Evolutionary conservation across 2,888 invertebrate species (phyloP), one percentile per base, ranked within the genome.

Genomic region (Hyposoter dolosus): DNA sequence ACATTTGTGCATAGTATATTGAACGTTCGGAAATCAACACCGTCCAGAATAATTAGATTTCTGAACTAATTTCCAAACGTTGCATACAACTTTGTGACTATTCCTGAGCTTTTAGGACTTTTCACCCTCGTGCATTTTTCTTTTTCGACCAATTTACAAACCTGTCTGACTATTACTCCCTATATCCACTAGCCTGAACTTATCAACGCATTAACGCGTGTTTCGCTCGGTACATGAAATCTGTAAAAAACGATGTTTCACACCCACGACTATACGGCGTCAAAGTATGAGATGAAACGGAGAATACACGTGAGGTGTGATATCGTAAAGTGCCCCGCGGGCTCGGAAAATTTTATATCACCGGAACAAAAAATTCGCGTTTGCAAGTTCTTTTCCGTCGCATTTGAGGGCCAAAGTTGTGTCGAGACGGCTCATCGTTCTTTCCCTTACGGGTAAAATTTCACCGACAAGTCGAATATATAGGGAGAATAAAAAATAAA

Each of bases 301-400:
- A n/a, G 12, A 15, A 28, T 32, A 68, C 43, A 45, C 53, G 19
- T 19, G 28, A 43, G 19, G 45, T 78, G 69, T 19, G 77, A 60
- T 53, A 66, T 40, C 53, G 40, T 47, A 12, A 43, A 23, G 80
- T 28, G 63, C 1, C 50, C 66, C 50, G 23, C 71, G 40, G 71
- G 79, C 47, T 75, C 28, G 50, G 50, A 68, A 76, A 82, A 86
- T 78, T 53, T 72, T 77, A 69, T 80, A 53, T 74, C 69, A 65
- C 76, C 32, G 43, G 80, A 83, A 68, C 28, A 81, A 86, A 83
- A 83, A 83, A 86, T 78, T 83, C 83, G 68, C 35, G 80, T 74
- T 81, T 77, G 43, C 80, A 74, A 76, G 66, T 77, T 74, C 43
- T 72, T 56, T 32, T 66, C 66, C 65, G 6, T 43, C 28, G 28